Evolutionary conservation across 2,797 vertebrate species (phyloP).

Genomic region (Propithecus deckenii): DNA sequence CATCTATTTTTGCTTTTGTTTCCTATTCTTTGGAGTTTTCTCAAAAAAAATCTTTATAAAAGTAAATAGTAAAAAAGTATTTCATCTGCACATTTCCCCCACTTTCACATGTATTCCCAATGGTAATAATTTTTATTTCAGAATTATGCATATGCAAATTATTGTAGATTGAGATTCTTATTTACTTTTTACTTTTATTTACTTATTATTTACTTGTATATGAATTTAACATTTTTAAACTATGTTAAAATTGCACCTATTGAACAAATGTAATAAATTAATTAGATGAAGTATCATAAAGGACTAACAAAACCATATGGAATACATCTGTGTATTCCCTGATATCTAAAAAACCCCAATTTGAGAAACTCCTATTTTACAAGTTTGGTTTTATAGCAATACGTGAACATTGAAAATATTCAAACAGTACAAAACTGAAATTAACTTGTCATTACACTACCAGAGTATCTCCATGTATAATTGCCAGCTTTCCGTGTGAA

Average conservation of each 20-base stretch:
- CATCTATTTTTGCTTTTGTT: too few species aligned
- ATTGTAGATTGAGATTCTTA: too few species aligned
- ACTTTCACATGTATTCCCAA: too few species aligned
- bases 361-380: background rate
- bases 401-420: background rate
- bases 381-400: background rate
- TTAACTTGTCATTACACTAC: background rate
- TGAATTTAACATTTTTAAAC: background rate
- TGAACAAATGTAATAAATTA: background rate
- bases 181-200: background rate
- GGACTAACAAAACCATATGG: background rate
- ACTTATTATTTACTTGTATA: background rate
- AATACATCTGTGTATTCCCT: background rate
- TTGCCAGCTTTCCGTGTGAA: background rate
- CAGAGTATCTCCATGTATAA: background rate
- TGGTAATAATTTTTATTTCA: too few species aligned
- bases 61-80: too few species aligned
- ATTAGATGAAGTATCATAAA: background rate
- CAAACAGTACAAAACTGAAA: background rate
- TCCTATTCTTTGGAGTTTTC: too few species aligned
- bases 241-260: background rate
- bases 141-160: background rate
- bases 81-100: background rate
- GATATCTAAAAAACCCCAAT: background rate
- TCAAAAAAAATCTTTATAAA: too few species aligned